Evolutionary conservation across 2,113 vertebrate genomes (phyloP), one percentile per base, ranked within the genome.

Genomic region (Dermatemys mawii): DNA sequence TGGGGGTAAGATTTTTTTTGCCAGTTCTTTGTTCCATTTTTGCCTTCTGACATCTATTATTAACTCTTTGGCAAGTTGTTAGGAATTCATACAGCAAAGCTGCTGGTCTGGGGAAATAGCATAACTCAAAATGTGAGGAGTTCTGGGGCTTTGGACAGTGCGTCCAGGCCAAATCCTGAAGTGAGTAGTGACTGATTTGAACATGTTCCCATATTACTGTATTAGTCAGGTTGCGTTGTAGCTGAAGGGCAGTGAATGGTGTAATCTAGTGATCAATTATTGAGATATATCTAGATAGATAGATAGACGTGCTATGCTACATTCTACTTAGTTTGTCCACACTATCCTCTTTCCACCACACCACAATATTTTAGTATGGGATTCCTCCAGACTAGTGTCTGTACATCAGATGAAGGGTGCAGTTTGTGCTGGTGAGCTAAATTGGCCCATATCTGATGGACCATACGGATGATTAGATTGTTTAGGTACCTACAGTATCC

Each of bases 371-470:
- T 44, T 44, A 75, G 22, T 13, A 75, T 13, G 22, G 27, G 75
- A 14, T 48, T 78, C 13, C 26, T 44, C 26, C 26, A 48, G 38
- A 27, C 12, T 76, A 4, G 26, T 26, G 27, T 13, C 12, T 48
- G 6, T 48, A 48, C 14, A 46, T 32, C 46, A 10, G 27, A 44
- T 76, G 44, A 29, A 3, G 2, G 8, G 22, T 44, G 60, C 26
- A 70, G 26, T 6, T 12, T n/a, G 0, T 4, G 16, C 1, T 35
- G 24, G 3, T 55, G 17, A 1, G 0, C 5, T 57, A 44, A 63
- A 16, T 35, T 49, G 53, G 41, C 21, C 44, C 3, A 1, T 44
- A 13, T 27, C 70, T 0, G 0, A 26, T 46, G 1, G 16, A 22
- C 17, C 16, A 14, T 57, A 24, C 48, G 29, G 26, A 73, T 46